phyloP scores from a whole-genome alignment of 2,797 vertebrate species.

The Crocidura indochinensis region DNA sequence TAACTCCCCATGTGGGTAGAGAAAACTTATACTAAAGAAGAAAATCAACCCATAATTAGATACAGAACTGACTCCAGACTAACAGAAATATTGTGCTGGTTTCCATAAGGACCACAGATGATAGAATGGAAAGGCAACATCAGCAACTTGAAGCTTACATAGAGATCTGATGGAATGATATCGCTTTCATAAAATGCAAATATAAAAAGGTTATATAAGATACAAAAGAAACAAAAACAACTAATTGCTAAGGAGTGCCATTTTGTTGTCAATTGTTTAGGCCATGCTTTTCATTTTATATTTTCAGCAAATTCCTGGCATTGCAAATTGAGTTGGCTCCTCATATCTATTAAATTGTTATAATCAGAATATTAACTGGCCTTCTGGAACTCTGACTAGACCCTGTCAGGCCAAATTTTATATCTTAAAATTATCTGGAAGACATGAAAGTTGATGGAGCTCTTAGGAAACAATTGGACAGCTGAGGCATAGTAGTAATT shows the following conservation, averaged over 20 bases:
- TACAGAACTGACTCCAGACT: constrained; percentile 75
- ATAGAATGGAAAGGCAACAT: background rate
- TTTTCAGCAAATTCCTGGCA: constrained; percentile 7
- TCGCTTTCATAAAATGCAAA: constrained; percentile 38
- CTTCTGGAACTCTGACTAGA: background rate
- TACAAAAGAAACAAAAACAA: constrained; percentile 41
- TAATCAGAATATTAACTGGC: background rate
- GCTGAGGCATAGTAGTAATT: background rate
- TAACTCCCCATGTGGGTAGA: constrained; percentile 70
- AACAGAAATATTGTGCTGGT: constrained; percentile 60
- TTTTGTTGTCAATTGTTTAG: background rate
- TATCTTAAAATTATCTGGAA: background rate
- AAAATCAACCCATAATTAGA: constrained; percentile 82
- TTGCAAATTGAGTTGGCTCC: background rate
- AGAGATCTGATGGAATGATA: background rate
- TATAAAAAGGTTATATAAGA: background rate
- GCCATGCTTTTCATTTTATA: background rate
- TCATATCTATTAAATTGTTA: constrained; percentile 21
- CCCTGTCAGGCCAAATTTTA: background rate
- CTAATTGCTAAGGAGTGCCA: constrained; percentile 7
- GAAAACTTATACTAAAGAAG: constrained; percentile 71
- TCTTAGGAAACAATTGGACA: background rate
- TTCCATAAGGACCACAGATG: constrained; percentile 13
- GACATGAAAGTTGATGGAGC: background rate
- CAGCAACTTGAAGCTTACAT: background rate